Conservation (phyloP, 2,888 invertebrate species). For the Diabrotica balteata region DNA sequence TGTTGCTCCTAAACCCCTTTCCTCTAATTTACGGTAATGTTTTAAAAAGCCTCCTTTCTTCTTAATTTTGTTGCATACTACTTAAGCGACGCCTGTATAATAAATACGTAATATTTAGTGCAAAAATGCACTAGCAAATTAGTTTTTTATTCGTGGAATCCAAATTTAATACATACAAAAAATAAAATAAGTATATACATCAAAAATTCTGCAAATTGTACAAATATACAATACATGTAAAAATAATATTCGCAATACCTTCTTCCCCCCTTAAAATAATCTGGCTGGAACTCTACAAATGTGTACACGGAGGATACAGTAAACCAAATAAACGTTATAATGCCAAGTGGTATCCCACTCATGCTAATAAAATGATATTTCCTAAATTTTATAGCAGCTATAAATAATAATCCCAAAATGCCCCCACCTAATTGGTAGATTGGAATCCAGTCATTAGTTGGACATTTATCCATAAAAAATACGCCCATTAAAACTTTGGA, state of each 20-base stretch:
- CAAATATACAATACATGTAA: conserved; percentile 31
- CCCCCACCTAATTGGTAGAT: conserved; percentile 20
- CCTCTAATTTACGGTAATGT: no score
- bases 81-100: no score
- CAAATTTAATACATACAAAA: conserved; percentile 23
- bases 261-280: conserved; percentile 38
- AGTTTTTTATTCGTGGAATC: conserved; percentile 19
- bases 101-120: no score
- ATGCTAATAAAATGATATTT: conserved; percentile 10
- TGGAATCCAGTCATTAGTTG: conserved; percentile 22
- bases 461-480: conserved; percentile 19
- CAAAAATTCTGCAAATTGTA: conserved; percentile 31
- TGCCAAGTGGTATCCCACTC: conserved; percentile 22
- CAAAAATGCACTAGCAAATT: no score
- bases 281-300: conserved; percentile 41
- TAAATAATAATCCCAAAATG: conserved; percentile 27
- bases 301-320: conserved; percentile 18
- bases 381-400: conserved; percentile 26
- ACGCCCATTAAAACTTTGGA: conserved; percentile 21
- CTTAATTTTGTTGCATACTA: no score
- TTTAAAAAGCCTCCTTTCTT: no score
- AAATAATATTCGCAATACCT: conserved; percentile 38
- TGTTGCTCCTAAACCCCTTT: no score
- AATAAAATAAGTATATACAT: conserved; percentile 28
- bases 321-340: conserved; percentile 17